Conservation (phyloP, 2,113 vertebrate genomes). For the Scartelaos histophorus region DNA sequence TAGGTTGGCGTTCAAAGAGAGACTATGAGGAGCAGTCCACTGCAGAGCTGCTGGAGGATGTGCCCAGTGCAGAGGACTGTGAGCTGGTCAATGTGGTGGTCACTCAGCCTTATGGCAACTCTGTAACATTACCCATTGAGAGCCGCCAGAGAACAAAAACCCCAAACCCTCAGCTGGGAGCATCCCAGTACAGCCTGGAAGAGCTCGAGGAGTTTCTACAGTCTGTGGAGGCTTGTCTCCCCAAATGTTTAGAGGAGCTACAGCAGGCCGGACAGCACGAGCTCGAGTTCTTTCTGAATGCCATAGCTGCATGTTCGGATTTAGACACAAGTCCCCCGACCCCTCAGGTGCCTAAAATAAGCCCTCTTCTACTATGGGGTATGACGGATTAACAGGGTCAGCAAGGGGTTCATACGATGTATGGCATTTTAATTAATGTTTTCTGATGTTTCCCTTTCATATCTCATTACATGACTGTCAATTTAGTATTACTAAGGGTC, state of each 20-base stretch:
- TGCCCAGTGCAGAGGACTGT: slow-evolving; percentile 63
- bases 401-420: slow-evolving; percentile 26
- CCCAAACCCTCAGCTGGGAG: slow-evolving; percentile 47
- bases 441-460: slow-evolving; percentile 23
- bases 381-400: slow-evolving; percentile 23
- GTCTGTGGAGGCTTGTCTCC: slow-evolving; percentile 77
- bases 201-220: slow-evolving; percentile 78
- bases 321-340: slow-evolving; percentile 75
- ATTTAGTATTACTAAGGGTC: slow-evolving; percentile 48
- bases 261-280: slow-evolving; percentile 74
- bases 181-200: slow-evolving; percentile 71
- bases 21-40: slow-evolving; percentile 76
- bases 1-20: slow-evolving; percentile 57
- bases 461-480: slow-evolving; percentile 42
- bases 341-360: slow-evolving; percentile 83
- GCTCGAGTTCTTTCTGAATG: slow-evolving; percentile 68
- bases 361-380: slow-evolving; percentile 7
- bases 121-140: slow-evolving; percentile 47
- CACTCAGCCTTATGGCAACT: slow-evolving; percentile 67
- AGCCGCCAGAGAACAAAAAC: slow-evolving; percentile 37
- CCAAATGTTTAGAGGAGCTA: slow-evolving; percentile 71
- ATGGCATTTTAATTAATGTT: slow-evolving; percentile 27
- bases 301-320: slow-evolving; percentile 72
- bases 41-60: slow-evolving; percentile 72
- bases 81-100: slow-evolving; percentile 76